Base-by-base conservation (phyloP, 2,113 vertebrate genomes). In the Apodemus speciosus region DNA sequence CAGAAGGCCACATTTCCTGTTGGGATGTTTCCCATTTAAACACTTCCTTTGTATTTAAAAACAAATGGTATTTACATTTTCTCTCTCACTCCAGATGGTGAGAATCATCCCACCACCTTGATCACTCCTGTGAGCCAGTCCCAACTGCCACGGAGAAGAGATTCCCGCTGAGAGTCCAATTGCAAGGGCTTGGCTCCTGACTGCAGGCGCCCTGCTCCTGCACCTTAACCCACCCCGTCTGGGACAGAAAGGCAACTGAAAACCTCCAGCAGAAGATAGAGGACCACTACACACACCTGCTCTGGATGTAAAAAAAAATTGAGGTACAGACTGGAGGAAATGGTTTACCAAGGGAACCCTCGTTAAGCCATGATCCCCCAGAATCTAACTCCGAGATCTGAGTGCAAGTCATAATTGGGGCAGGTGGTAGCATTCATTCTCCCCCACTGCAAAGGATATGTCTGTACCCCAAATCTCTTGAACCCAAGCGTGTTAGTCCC, bases 1-100 rank as follows among this genome's bases (percentile, higher is more conserved):
- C 30, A 35, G 68, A 81, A 73, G 68, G 35, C 15, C 30, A 73
- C 14, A 38, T 27, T 73, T 83, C 68, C 79, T 30, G 53, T 32
- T 64, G 87, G 32, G 16, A 21, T 91, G 86, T 93, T 93, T 87
- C 71, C 60, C 76, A 13, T 88, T 84, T 85, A 90, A 95, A 93
- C 53, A 93, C 46, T 96, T 92, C 92, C 95, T 96, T 84, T 96
- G 87, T 94, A 60, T 96, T 92, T 64, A 73, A 88, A 91, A 89
- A 93, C 94, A 93, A 96, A 89, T 40, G 90, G 81, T 87, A 87
- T 90, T 77, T 84, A 60, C 86, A 60, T n/a, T 80, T 90, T 90
- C 83, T 85, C 66, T 81, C 88, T 75, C 73, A n/a, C 60, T 93
- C 83, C 96, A 93, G 90, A 88, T 84, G 92, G 92, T 46, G 62